phyloP scores from a whole-genome alignment of 2,797 vertebrate species.

The Eulemur albifrons region DNA sequence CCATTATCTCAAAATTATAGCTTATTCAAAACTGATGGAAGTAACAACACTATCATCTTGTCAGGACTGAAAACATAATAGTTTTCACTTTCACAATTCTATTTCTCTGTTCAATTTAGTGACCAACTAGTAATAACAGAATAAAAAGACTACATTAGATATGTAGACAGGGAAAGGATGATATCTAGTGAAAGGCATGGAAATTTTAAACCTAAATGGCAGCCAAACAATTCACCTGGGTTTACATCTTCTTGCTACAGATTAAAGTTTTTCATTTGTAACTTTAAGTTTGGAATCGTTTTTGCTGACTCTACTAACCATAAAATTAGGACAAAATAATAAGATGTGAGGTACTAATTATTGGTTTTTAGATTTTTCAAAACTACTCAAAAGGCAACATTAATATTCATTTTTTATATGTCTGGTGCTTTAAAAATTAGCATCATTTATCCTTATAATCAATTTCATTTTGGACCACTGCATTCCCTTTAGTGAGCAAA shows the following conservation, averaged over 20 bases:
- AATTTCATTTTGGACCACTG: slow-evolving; percentile 1
- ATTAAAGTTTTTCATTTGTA: slow-evolving; percentile 76
- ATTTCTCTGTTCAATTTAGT: slow-evolving; percentile 88
- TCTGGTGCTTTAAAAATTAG: slow-evolving; percentile 68
- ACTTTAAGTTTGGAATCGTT: slow-evolving; percentile 78
- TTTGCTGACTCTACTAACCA: slow-evolving; percentile 77
- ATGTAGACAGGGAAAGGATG: slow-evolving; percentile 77
- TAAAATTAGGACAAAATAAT: slow-evolving; percentile 72
- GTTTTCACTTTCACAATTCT: slow-evolving; percentile 88
- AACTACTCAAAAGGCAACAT: slow-evolving; percentile 66
- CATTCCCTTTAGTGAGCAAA: slow-evolving; percentile 21
- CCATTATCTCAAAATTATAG: slow-evolving; percentile 89
- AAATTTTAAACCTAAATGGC: slow-evolving; percentile 80
- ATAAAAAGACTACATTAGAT: slow-evolving; percentile 85
- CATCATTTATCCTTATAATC: slow-evolving; percentile 32
- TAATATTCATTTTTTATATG: slow-evolving; percentile 67
- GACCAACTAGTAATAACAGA: slow-evolving; percentile 87
- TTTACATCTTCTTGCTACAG: slow-evolving; percentile 75
- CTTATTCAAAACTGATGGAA: slow-evolving; percentile 85
- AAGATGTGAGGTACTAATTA: slow-evolving; percentile 58
- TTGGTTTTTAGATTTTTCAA: slow-evolving; percentile 67
- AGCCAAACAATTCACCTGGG: slow-evolving; percentile 73
- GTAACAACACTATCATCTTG: slow-evolving; percentile 88
- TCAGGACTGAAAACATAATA: slow-evolving; percentile 88
- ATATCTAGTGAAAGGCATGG: slow-evolving; percentile 71